phyloP scores from a whole-genome alignment of 2,888 invertebrate species.

The Campoplex capitator region DNA sequence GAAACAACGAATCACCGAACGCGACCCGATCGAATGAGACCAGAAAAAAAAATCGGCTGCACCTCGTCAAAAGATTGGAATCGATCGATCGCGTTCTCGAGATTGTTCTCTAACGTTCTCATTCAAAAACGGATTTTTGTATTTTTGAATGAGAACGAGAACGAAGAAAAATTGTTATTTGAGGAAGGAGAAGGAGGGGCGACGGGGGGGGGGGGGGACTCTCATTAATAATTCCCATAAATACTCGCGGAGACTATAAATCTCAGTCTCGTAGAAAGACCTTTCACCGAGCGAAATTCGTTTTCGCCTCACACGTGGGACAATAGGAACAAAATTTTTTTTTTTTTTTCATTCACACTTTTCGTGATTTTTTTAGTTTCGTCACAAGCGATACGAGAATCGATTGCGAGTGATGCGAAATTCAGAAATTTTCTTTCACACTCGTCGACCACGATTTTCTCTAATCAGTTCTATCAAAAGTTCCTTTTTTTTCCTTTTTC shows the following conservation, averaged over 20 bases:
- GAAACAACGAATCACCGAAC: constrained; percentile 27
- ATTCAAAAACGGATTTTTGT: neutral
- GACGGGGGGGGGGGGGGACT: neutral
- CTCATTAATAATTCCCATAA: constrained; percentile 17
- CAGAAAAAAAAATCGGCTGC: neutral
- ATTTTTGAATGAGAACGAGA: neutral
- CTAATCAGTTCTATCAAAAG: neutral
- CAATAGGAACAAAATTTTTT: constrained; percentile 19
- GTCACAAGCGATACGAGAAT: neutral
- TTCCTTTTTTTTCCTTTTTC: neutral
- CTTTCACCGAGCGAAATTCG: constrained; percentile 64
- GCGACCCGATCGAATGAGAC: constrained; percentile 11
- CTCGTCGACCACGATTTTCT: neutral
- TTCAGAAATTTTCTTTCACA: neutral
- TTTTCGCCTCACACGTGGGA: constrained; percentile 35
- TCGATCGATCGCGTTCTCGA: constrained; percentile 20
- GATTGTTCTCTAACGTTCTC: neutral
- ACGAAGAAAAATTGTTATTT: neutral
- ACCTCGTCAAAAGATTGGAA: neutral
- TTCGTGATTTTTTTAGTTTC: constrained; percentile 42
- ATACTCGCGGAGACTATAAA: constrained; percentile 7
- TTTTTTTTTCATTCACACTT: constrained; percentile 1
- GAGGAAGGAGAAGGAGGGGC: neutral
- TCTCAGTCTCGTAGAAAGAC: constrained; percentile 55
- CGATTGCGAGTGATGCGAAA: neutral